Conservation (phyloP, 2,113 vertebrate species). For the Apeltes quadracus region DNA sequence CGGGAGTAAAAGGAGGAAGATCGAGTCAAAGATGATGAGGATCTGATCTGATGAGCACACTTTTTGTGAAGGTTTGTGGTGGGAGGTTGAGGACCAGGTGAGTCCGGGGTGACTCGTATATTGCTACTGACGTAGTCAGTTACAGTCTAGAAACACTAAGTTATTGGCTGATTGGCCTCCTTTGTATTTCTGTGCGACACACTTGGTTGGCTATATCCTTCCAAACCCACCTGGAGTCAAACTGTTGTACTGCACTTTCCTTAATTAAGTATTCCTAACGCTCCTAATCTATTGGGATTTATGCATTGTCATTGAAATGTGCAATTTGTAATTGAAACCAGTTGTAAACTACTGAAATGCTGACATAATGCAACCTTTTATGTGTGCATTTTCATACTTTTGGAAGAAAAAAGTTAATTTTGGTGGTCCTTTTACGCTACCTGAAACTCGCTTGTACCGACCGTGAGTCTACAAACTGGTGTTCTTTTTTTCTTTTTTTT, state of each 20-base stretch:
- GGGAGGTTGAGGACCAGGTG: too few species aligned
- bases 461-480: neutral
- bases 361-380: neutral
- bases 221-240: too few species aligned
- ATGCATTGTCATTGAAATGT: neutral
- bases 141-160: too few species aligned
- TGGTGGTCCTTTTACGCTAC: neutral
- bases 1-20: too few species aligned
- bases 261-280: slow-evolving; percentile 36
- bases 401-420: neutral
- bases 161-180: too few species aligned
- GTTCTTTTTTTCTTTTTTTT: slow-evolving; percentile 8
- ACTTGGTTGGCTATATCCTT: too few species aligned
- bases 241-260: slow-evolving; percentile 14
- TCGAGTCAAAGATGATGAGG: too few species aligned
- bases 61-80: too few species aligned
- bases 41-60: too few species aligned
- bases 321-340: neutral
- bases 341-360: neutral
- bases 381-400: neutral
- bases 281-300: neutral
- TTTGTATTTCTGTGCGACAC: too few species aligned
- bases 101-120: too few species aligned
- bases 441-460: neutral
- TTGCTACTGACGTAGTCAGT: too few species aligned